A percentile compares a stretch with the other conserved stretches of the same genome.
These are phyloP conservation scores for Larimichthys crocea DNA, from an alignment of 2,113 vertebrate species.

Conservation along the genomic window DNA sequence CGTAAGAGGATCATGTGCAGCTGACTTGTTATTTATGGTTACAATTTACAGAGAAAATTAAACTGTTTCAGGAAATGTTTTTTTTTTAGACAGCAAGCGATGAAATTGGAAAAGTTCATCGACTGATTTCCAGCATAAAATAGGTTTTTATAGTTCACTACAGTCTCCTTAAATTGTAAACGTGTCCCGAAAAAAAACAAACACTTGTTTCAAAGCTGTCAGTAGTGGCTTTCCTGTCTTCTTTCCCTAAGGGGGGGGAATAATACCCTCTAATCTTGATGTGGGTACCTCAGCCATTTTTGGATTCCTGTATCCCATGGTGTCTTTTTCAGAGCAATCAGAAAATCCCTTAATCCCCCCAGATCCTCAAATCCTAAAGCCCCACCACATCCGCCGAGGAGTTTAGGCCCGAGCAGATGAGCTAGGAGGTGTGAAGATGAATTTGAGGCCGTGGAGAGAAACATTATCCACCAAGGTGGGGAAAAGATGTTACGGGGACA, in stretches of 20 bases:
- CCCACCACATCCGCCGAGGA: slow-evolving; percentile 54
- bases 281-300: slow-evolving; percentile 75
- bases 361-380: slow-evolving; percentile 73
- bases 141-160: slow-evolving; percentile 6
- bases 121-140: slow-evolving; percentile 7
- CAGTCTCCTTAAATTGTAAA: slow-evolving; percentile 46
- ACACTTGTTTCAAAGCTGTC: slow-evolving; percentile 52
- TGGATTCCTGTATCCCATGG: slow-evolving; percentile 71
- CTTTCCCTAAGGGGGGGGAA: slow-evolving; percentile 39
- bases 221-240: slow-evolving; percentile 35
- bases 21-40: slow-evolving; percentile 10
- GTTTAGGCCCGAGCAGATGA: slow-evolving; percentile 61
- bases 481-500: background rate
- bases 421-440: slow-evolving; percentile 50
- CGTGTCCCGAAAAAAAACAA: slow-evolving; percentile 34
- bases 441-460: slow-evolving; percentile 25
- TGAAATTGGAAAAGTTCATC: slow-evolving; percentile 21
- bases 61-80: slow-evolving; percentile 19
- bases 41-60: slow-evolving; percentile 28
- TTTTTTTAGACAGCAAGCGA: slow-evolving; percentile 4
- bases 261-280: slow-evolving; percentile 77
- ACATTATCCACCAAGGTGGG: slow-evolving; percentile 8
- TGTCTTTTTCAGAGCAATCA: slow-evolving; percentile 73
- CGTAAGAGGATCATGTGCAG: slow-evolving; percentile 9
- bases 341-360: slow-evolving; percentile 80